phyloP scores from a whole-genome alignment of 2,888 invertebrate genomes.

The Mycalesis mineus region DNA sequence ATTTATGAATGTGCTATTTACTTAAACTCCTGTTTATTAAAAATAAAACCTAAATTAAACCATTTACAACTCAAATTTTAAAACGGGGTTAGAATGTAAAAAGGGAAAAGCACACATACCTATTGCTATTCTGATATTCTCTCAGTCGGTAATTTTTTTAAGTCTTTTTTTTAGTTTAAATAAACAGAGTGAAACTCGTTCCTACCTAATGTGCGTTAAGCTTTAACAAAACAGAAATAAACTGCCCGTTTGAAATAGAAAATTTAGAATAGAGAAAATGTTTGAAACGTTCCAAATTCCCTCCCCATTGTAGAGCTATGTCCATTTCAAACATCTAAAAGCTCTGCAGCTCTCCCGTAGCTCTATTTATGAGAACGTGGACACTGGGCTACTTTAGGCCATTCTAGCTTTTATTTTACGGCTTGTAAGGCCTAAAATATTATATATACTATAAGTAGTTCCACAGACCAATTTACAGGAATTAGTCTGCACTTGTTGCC shows the following conservation, averaged over 20 bases:
- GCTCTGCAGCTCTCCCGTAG: conserved; percentile 6
- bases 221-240: conserved; percentile 1
- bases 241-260: conserved; percentile 8
- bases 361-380: conserved; percentile 2
- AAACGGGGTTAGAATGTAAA: too few species aligned
- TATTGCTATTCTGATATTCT: too few species aligned
- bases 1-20: too few species aligned
- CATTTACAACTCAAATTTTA: too few species aligned
- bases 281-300: conserved; percentile 7
- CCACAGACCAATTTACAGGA: background rate
- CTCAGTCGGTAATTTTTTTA: too few species aligned
- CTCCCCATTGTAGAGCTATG: conserved; percentile 11
- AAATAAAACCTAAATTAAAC: too few species aligned
- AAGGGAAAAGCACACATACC: too few species aligned
- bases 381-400: background rate
- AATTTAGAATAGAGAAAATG: conserved; percentile 7
- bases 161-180: too few species aligned
- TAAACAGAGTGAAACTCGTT: background rate
- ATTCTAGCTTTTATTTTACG: background rate
- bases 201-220: background rate
- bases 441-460: background rate
- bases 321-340: conserved; percentile 18
- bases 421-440: background rate
- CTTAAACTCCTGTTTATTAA: too few species aligned
- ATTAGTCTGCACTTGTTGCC: background rate